Evolutionary conservation across 2,797 vertebrate species (phyloP).

Genomic region (Megaceryle alcyon): DNA sequence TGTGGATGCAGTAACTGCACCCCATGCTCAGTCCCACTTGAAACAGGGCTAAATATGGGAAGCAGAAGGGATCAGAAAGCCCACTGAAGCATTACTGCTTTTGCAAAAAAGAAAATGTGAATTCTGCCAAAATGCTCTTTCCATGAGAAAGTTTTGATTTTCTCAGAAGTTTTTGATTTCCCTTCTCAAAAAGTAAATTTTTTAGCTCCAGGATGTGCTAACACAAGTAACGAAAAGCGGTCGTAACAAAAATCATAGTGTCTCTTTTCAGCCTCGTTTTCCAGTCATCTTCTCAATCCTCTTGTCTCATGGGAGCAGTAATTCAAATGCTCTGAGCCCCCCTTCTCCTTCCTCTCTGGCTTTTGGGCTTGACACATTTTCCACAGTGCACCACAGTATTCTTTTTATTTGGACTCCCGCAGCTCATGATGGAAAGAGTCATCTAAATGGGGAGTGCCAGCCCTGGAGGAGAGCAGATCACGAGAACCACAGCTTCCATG

Average conservation of each 20-base stretch:
- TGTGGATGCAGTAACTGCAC: neutral
- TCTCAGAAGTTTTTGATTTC: slow-evolving; percentile 39
- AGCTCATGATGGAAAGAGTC: slow-evolving; percentile 47
- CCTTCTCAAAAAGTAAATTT: neutral
- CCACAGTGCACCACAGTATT: slow-evolving; percentile 52
- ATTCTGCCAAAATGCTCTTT: neutral
- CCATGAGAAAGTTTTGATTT: slow-evolving; percentile 23
- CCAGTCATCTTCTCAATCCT: slow-evolving; percentile 47
- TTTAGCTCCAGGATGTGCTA: slow-evolving; percentile 20
- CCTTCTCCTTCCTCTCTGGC: slow-evolving; percentile 59
- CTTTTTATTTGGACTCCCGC: slow-evolving; percentile 58
- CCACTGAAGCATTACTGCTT: fast-evolving
- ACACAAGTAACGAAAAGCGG: neutral
- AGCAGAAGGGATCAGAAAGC: neutral
- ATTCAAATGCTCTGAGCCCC: slow-evolving; percentile 29
- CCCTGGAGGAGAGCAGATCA: slow-evolving; percentile 53
- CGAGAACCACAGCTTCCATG: slow-evolving; percentile 49
- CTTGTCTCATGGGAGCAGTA: slow-evolving; percentile 45
- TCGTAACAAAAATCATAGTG: neutral
- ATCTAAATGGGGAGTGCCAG: slow-evolving; percentile 32
- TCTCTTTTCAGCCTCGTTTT: slow-evolving; percentile 39
- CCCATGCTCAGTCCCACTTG: neutral
- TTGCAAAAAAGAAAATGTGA: neutral
- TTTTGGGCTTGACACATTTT: slow-evolving; percentile 47
- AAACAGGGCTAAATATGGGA: slow-evolving; percentile 45